Evolutionary conservation across 2,113 vertebrate species (phyloP).

Genomic region (Actenoides hombroni): DNA sequence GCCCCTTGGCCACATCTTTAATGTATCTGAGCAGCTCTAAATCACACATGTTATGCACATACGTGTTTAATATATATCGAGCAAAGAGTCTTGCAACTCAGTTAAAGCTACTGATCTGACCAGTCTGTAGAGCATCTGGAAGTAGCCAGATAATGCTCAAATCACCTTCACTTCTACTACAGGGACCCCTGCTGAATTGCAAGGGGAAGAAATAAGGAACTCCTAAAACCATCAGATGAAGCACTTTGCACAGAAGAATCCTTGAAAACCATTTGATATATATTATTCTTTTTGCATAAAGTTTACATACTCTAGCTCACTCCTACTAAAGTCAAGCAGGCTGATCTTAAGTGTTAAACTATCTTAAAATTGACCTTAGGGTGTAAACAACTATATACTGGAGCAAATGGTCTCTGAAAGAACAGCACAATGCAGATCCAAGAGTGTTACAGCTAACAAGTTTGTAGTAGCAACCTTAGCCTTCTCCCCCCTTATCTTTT

Average conservation of each 20-base stretch:
- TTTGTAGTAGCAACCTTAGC: neutral
- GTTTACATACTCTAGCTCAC: neutral
- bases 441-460: neutral
- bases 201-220: accelerated
- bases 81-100: neutral
- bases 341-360: neutral
- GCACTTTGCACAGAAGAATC: neutral
- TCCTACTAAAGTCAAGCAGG: neutral
- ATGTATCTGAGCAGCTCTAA: neutral
- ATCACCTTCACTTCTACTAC: neutral
- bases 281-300: neutral
- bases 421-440: neutral
- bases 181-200: accelerated
- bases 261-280: neutral
- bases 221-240: neutral
- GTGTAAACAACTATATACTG: neutral
- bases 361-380: neutral
- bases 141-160: neutral
- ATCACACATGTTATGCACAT: accelerated
- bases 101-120: neutral
- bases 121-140: neutral
- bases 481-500: neutral
- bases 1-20: neutral
- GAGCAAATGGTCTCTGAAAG: neutral
- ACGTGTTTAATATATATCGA: accelerated